Evolutionary conservation across 2,888 invertebrate species (phyloP), one percentile per base, ranked within the genome.

Genomic region (Archaeoteleia sp.): DNA sequence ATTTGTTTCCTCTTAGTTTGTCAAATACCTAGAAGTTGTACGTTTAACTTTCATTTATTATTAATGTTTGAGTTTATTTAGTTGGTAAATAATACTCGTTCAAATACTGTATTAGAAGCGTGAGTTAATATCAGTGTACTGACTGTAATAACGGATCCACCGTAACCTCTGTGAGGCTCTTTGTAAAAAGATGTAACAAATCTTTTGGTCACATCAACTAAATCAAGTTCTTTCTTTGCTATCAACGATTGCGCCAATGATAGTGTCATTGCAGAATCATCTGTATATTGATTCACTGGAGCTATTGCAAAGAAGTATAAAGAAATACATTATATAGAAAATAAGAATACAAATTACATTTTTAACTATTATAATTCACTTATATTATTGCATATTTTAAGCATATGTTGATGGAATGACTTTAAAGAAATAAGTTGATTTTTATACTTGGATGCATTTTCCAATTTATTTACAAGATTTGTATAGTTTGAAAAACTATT

Each of bases 231-330:
- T 57, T 85, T 85, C 43, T 88, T 86, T 32, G 89, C 86, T 13
- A 90, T 86, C 15, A 92, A 82, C 9, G 90, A 90, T 73, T 87
- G 85, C 0, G 90, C 90, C n/a, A 92, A 85, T 39, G 88, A 88
- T 74, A 88, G 88, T 20, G 90, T 89, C 92, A 92, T 91, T 13
- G 90, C 91, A 2, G 92, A 91, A 78, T 93, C 92, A 85, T 92
- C 92, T 1, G 92, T 91, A 79, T 88, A 92, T 23, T 84, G 79
- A 74, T 88, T 88, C 40, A 86, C 83, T 1, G 89, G 89, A 29
- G 87, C 89, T 89, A 74, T 35, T n/a, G n/a, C n/a, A n/a, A n/a
- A n/a, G n/a, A n/a, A n/a, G n/a, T n/a, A n/a, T n/a, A n/a, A n/a
- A n/a, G n/a, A n/a, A n/a, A n/a, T n/a, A n/a, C n/a, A n/a, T n/a